Percentiles rank a stretch among this genome's conserved stretches.
Evolutionary conservation across 2,888 invertebrate species (phyloP).

Genomic region (Sthenelais limicola): DNA sequence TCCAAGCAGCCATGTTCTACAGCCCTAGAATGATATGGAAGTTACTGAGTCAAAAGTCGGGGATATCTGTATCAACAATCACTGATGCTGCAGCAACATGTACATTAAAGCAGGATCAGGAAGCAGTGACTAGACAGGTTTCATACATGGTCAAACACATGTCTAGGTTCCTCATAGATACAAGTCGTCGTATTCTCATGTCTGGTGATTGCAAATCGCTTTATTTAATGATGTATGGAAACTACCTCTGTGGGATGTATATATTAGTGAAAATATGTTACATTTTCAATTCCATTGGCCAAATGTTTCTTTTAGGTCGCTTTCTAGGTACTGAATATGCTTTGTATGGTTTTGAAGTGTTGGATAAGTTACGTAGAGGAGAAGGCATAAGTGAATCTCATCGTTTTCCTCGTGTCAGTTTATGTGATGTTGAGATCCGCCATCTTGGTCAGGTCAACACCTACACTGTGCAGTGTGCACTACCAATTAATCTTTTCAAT

Average conservation of each 20-base stretch:
- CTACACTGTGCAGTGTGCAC: conserved; percentile 71
- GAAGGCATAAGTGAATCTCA: conserved; percentile 64
- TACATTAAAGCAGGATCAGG: conserved; percentile 46
- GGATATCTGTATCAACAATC: conserved; percentile 46
- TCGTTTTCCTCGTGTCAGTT: conserved; percentile 70
- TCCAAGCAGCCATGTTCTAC: conserved; percentile 51
- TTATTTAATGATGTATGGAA: conserved; percentile 70
- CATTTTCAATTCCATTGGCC: conserved; percentile 72
- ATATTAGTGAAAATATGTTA: conserved; percentile 71
- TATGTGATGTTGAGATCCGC: conserved; percentile 72
- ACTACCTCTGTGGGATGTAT: conserved; percentile 73
- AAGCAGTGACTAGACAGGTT: conserved; percentile 57
- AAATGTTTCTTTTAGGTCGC: conserved; percentile 73
- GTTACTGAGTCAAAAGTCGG: conserved; percentile 60
- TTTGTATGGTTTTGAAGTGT: conserved; percentile 72
- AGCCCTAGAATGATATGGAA: conserved; percentile 73
- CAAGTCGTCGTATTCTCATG: conserved; percentile 66
- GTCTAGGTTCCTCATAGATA: conserved; percentile 71
- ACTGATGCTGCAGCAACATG: conserved; percentile 50
- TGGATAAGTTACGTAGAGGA: conserved; percentile 71
- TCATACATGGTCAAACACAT: conserved; percentile 66
- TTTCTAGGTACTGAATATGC: conserved; percentile 72
- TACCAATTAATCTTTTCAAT: conserved; percentile 60
- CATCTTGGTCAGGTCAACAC: conserved; percentile 71
- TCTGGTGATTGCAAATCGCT: conserved; percentile 59